phyloP scores from a whole-genome alignment of 1,140 invertebrate genomes.

The Cherax destructor region DNA sequence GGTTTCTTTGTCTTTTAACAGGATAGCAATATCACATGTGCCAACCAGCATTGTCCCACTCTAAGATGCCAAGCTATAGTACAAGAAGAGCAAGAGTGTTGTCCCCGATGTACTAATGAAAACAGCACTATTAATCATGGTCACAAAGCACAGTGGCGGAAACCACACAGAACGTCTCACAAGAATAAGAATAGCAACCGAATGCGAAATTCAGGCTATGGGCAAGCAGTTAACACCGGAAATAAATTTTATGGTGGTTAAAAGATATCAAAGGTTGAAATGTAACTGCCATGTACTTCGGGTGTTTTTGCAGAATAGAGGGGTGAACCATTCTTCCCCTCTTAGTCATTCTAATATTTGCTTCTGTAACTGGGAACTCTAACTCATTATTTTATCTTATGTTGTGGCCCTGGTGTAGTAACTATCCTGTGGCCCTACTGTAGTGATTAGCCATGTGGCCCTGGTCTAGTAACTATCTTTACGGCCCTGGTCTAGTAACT shows the following conservation, averaged over 20 bases:
- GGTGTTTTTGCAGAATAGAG: background rate
- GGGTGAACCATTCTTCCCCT: background rate
- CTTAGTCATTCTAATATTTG: conserved; percentile 11
- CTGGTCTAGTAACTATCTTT: too few species aligned
- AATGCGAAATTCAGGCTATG: background rate
- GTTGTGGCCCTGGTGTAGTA: background rate
- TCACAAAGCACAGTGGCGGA: background rate
- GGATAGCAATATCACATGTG: conserved; percentile 87
- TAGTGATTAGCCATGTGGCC: too few species aligned
- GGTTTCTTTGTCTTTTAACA: conserved; percentile 74
- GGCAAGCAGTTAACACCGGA: background rate
- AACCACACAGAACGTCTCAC: background rate
- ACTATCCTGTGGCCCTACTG: background rate
- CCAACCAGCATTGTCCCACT: conserved; percentile 85
- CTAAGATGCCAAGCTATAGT: conserved; percentile 69
- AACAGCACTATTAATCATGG: background rate
- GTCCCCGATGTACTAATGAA: conserved; percentile 65
- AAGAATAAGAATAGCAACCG: background rate
- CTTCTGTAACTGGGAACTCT: conserved; percentile 2
- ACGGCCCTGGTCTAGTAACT: too few species aligned
- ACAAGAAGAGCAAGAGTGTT: conserved; percentile 69
- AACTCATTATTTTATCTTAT: background rate
- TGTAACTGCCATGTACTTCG: background rate
- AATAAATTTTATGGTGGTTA: conserved; percentile 1
- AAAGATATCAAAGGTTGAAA: background rate